Evolutionary conservation across 64 coral and sea anemone genomes (phyloP).

Genomic region (Dendrophyllia cribrosa): DNA sequence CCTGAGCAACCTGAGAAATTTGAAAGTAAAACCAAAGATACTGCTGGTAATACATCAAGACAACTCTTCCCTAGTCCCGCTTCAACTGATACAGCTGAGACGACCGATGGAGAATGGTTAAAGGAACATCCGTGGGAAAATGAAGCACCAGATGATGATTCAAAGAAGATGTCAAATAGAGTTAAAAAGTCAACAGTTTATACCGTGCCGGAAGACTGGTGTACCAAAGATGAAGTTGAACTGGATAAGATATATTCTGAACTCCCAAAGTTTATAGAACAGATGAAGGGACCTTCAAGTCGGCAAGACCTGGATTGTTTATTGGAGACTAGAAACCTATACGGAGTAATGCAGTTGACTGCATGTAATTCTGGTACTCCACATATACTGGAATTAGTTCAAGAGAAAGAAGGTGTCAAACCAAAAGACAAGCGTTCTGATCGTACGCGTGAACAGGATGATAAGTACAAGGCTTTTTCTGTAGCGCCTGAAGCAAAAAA

Average conservation of each 20-base stretch:
- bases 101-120: background rate
- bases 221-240: background rate
- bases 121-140: background rate
- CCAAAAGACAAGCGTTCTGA: background rate
- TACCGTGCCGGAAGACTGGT: background rate
- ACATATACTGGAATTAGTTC: background rate
- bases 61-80: too few relatives aligned
- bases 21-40: too few relatives aligned
- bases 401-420: background rate
- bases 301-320: background rate
- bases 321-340: background rate
- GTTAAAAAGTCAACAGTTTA: background rate
- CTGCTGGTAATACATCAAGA: too few relatives aligned
- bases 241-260: background rate
- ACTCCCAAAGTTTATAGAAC: background rate
- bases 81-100: too few relatives aligned
- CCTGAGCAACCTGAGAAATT: too few relatives aligned
- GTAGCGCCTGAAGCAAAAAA: background rate
- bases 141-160: background rate
- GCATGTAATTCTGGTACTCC: background rate
- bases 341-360: background rate
- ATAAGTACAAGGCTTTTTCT: conserved; percentile 9
- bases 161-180: background rate
- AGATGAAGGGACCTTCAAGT: background rate
- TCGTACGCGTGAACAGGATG: too few relatives aligned